Percentiles rank a stretch among this genome's conserved stretches.
Evolutionary conservation across 2,888 invertebrate species (phyloP).

Genomic region (Balanococcus diminutus): DNA sequence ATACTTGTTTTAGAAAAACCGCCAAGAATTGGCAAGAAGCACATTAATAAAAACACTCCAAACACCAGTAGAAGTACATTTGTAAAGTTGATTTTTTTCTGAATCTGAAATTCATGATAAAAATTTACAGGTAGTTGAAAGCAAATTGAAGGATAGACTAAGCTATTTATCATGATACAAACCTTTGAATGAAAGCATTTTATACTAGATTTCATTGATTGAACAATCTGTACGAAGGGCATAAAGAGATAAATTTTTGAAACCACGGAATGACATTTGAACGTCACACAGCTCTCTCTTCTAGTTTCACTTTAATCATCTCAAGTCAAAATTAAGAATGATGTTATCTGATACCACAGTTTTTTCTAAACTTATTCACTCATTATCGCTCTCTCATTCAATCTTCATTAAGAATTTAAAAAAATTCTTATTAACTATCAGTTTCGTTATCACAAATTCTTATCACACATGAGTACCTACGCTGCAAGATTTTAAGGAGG

Average conservation of each 20-base stretch:
- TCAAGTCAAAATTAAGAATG: too few relatives aligned
- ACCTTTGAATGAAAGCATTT: neutral
- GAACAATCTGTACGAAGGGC: neutral
- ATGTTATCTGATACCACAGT: too few relatives aligned
- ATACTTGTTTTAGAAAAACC: neutral
- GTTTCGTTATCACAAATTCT: too few relatives aligned
- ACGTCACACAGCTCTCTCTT: neutral
- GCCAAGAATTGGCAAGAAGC: neutral
- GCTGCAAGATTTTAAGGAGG: too few relatives aligned
- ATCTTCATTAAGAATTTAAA: too few relatives aligned
- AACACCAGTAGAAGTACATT: neutral
- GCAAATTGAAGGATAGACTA: neutral
- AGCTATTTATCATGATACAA: neutral
- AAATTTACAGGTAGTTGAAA: neutral
- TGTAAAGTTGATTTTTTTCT: neutral
- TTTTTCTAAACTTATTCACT: too few relatives aligned
- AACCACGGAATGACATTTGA: neutral
- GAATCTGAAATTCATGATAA: neutral
- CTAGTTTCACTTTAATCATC: neutral
- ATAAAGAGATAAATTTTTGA: neutral
- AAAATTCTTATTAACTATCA: too few relatives aligned
- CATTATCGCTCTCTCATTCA: too few relatives aligned
- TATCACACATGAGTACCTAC: too few relatives aligned
- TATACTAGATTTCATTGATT: neutral
- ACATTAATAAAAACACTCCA: neutral